Conservation (phyloP, 1,140 invertebrate species). For the Ruditapes philippinarum region DNA sequence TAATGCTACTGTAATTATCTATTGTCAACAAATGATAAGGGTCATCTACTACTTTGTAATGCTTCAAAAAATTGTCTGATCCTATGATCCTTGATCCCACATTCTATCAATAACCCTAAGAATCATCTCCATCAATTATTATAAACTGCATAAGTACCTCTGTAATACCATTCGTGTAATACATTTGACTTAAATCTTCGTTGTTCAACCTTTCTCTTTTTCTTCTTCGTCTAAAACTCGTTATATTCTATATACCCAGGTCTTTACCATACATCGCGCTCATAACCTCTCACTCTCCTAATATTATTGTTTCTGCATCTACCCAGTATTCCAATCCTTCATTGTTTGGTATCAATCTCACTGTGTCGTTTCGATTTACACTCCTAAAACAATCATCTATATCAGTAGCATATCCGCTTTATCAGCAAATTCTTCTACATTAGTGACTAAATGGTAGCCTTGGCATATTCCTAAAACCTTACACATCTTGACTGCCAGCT, state of each 20-base stretch:
- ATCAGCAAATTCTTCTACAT: neutral
- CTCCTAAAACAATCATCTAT: neutral
- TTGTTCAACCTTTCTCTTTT: too few species aligned
- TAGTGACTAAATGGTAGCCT: slow-evolving; percentile 44
- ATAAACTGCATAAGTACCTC: neutral
- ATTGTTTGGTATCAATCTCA: too few species aligned
- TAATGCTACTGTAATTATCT: slow-evolving; percentile 27
- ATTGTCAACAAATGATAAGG: slow-evolving; percentile 21
- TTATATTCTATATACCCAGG: too few species aligned
- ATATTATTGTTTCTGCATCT: too few species aligned
- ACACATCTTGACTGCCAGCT: neutral
- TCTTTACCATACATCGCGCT: too few species aligned
- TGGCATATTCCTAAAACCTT: slow-evolving; percentile 45
- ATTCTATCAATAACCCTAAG: neutral
- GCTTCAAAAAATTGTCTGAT: neutral
- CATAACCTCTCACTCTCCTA: too few species aligned
- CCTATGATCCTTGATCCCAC: neutral
- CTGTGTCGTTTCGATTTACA: neutral
- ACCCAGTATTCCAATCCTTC: too few species aligned
- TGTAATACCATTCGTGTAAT: neutral
- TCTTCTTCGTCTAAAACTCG: too few species aligned
- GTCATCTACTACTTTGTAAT: neutral
- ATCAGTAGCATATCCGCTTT: neutral
- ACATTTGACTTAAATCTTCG: too few species aligned
- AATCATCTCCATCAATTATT: neutral